Evolutionary conservation across 2,113 vertebrate genomes (phyloP).

Genomic region (Scomber colias): DNA sequence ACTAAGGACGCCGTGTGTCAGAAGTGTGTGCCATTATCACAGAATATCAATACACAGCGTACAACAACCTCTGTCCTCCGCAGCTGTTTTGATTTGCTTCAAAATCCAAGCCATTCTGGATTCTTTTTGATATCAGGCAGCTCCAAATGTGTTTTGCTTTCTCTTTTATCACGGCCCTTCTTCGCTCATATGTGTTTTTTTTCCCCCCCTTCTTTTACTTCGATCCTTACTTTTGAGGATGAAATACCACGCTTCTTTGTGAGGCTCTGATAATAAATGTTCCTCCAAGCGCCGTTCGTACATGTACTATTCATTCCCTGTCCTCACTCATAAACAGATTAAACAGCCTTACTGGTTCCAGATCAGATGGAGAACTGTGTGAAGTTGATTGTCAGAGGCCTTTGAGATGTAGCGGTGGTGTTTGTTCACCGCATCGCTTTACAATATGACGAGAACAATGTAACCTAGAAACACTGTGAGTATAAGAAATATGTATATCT

Average conservation of each 20-base stretch:
- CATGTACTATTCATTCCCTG: conserved; percentile 40
- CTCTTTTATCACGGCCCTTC: conserved; percentile 47
- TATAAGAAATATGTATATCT: neutral
- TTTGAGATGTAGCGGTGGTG: neutral
- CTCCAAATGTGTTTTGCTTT: conserved; percentile 50
- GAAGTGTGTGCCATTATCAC: conserved; percentile 45
- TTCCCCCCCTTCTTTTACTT: conserved; percentile 7
- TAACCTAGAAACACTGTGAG: neutral
- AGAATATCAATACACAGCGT: conserved; percentile 48
- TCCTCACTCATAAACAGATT: conserved; percentile 34
- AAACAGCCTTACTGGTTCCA: conserved; percentile 33
- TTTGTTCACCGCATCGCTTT: neutral
- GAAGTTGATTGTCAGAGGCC: neutral
- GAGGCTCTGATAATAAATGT: conserved; percentile 42
- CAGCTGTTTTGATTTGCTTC: conserved; percentile 59
- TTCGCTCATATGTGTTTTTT: conserved; percentile 13
- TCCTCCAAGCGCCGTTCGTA: conserved; percentile 34
- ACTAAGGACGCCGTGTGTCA: conserved; percentile 38
- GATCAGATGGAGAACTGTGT: conserved; percentile 35
- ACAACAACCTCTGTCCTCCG: conserved; percentile 45
- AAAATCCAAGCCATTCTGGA: conserved; percentile 42
- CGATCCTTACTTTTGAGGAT: conserved; percentile 36
- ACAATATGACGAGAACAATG: neutral
- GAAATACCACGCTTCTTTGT: conserved; percentile 32
- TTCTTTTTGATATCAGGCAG: conserved; percentile 60